Evolutionary conservation across 2,113 vertebrate species (phyloP).

Genomic region (Bombycilla garrulus): DNA sequence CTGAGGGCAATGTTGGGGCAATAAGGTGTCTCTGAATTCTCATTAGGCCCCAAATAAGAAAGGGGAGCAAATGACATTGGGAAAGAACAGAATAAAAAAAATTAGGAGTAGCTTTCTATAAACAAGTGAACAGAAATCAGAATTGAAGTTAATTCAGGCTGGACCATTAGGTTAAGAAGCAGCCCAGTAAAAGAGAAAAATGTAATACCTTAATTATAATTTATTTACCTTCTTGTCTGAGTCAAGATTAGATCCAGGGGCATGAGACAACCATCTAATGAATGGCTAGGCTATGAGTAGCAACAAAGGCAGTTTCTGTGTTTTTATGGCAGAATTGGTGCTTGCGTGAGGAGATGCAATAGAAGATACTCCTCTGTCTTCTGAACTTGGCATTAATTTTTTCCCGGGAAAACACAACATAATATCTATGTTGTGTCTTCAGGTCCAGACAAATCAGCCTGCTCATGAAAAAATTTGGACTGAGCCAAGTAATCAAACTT

Average conservation of each 20-base stretch:
- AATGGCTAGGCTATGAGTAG: background rate
- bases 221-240: background rate
- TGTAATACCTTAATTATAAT: background rate
- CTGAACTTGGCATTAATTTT: background rate
- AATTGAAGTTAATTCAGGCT: background rate
- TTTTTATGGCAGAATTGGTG: background rate
- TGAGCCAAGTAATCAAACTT: background rate
- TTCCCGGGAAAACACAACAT: background rate
- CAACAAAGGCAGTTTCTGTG: background rate
- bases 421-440: background rate
- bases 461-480: background rate
- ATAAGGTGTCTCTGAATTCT: background rate
- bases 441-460: background rate
- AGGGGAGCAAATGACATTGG: background rate
- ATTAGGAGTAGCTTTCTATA: background rate
- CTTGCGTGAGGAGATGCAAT: accelerated
- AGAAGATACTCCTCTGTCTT: background rate
- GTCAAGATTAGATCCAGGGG: background rate
- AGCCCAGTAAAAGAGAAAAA: background rate
- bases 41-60: background rate
- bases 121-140: background rate
- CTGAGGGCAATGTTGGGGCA: background rate
- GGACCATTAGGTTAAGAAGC: background rate
- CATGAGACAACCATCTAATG: background rate
- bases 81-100: background rate